Base-by-base conservation (phyloP, 2,797 vertebrate species). In the Acanthornis magna region DNA sequence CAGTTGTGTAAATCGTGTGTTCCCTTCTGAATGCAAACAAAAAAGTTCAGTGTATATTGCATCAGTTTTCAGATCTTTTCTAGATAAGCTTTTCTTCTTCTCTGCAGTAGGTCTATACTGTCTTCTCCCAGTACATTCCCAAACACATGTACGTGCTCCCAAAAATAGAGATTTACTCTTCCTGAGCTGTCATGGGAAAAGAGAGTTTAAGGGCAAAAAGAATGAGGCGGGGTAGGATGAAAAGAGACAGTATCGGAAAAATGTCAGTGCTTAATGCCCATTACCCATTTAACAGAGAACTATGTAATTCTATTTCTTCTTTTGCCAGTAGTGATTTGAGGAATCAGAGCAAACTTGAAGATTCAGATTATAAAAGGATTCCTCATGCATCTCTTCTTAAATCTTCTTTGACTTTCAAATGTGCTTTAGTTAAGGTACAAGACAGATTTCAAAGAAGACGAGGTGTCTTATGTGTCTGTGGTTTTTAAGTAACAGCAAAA, bases 41-140 rank as follows among this genome's bases (percentile, higher is more conserved):
- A 27, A 11, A 50, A 20, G 6, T 50, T 54, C 26, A 43, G 0
- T 67, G 10, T 5, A 71, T 16, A 10, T 34, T 2, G 1, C 13
- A 23, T 50, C 27, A 57, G 7, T 63, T 77, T 67, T 58, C 36
- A 70, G 17, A 43, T 23, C 40, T 72, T 55, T 57, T 74, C n/a
- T 73, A 29, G 17, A 32, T 40, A 50, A 51, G 20, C 23, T 82
- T 63, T 75, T 80, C 22, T 80, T 74, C 62, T 81, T 61, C 58
- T 68, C 71, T 79, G 30, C 40, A 16, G 2, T 40, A n/a, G n/a
- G n/a, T n/a, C n/a, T n/a, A 16, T 38, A 29, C 53, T 72, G 7
- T 78, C 42, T 62, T 70, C 30, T 74, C 11, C 34, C n/a, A 32
- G 5, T 23, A 13, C 3, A 2, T 32, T 81, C 43, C 10, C 23